Percentiles rank a stretch among this genome's conserved stretches.
Evolutionary conservation across 1,140 invertebrate species (phyloP).

Genomic region (Heliconius hewitsoni): DNA sequence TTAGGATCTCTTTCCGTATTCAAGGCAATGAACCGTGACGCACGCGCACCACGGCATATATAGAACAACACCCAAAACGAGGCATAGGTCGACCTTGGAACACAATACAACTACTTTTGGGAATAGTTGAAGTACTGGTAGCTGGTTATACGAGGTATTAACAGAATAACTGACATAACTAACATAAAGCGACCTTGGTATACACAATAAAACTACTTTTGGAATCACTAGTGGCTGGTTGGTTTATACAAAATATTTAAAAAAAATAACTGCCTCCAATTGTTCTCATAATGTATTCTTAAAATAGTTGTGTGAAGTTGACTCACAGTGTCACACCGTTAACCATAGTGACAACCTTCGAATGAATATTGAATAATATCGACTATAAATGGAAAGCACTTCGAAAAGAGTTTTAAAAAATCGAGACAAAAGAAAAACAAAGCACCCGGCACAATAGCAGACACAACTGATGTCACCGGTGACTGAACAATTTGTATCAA

Average conservation of each 20-base stretch:
- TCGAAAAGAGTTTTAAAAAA: neutral
- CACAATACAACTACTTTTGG: conserved; percentile 4
- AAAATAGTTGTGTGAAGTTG: neutral
- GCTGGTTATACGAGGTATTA: neutral
- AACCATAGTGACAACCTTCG: neutral
- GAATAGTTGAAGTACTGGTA: neutral
- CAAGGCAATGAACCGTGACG: conserved; percentile 79
- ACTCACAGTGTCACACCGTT: neutral
- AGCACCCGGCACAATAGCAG: conserved; percentile 6
- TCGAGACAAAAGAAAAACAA: conserved; percentile 11
- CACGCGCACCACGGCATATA: conserved; percentile 50
- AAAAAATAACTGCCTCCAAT: conserved; percentile 3
- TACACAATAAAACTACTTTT: neutral
- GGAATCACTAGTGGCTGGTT: neutral
- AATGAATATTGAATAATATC: neutral
- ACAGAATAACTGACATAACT: neutral
- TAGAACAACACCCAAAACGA: conserved; percentile 28
- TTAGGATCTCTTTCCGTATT: conserved; percentile 74
- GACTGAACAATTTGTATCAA: conserved; percentile 42
- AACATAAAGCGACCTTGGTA: conserved; percentile 7
- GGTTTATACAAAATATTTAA: neutral
- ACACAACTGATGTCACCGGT: conserved; percentile 31
- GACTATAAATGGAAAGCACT: neutral
- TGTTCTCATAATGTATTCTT: neutral
- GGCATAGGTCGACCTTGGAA: conserved; percentile 16